Evolutionary conservation across 2,113 vertebrate species (phyloP), one percentile per base, ranked within the genome.

Genomic region (Aspiorhynchus laticeps): DNA sequence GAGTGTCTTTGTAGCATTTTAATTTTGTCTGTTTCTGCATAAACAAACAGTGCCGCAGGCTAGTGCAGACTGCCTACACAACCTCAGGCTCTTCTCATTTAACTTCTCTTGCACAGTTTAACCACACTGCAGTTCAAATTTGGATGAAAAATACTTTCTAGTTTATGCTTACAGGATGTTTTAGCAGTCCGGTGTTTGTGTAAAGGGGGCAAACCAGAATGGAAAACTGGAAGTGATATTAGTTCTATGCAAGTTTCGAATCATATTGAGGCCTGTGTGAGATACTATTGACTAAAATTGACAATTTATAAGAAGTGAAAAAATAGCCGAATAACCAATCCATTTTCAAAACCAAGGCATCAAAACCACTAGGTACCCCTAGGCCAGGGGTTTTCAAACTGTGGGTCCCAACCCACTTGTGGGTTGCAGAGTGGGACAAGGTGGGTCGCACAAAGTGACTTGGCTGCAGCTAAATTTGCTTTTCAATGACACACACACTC

Each of bases 11-110:
- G 90, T 90, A 91, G 90, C 78, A 79, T 91, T 91, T 91, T 88
- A 92, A 93, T 92, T 93, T 93, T 90, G 93, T 94, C 93, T 93
- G 91, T 90, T n/a, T 93, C 92, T 93, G 94, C 93, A 93, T 94
- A 94, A 95, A 95, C 93, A 94, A 93, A 94, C 93, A 94, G 91
- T 82, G 93, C 94, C 91, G 87, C 89, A 91, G 92, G 94, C 94
- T 92, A 93, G 86, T 80, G 88, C 90, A 92, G 92, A 91, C 92
- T 94, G 92, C 87, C 92, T 91, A 94, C 94, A 95, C 93, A 95
- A 94, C 95, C 92, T 91, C 91, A 89, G 94, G 94, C 95, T 93
- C 91, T 93, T 91, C 93, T 93, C 90, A 90, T 87, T 91, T 90
- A 91, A 89, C 89, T 89, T 89, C 90, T 89, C 86, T 61, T 91